A percentile compares a stretch with the other conserved stretches of the same genome.
Evolutionary conservation across 2,888 invertebrate genomes (phyloP).

Genomic region (Cremastobaeus sp.): DNA sequence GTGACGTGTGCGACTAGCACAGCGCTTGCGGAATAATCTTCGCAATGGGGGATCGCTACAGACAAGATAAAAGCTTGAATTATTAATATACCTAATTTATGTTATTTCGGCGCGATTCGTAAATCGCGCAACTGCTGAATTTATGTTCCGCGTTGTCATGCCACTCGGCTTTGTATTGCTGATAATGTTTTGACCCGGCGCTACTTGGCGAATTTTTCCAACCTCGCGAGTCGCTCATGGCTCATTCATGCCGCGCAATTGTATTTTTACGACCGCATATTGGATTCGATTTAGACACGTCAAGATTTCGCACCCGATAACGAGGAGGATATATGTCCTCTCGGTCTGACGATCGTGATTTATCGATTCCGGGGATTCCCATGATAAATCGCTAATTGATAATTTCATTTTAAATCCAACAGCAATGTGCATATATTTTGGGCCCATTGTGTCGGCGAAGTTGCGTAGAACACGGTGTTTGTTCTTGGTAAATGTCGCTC

Average conservation of each 20-base stretch:
- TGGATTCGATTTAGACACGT: background rate
- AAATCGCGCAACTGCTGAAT: slow-evolving; percentile 33
- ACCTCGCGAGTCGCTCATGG: slow-evolving; percentile 21
- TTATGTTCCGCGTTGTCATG: slow-evolving; percentile 25
- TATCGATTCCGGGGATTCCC: no score
- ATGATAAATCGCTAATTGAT: no score
- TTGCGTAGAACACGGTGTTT: no score
- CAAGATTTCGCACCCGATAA: background rate
- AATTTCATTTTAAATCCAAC: no score
- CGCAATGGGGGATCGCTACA: slow-evolving; percentile 62
- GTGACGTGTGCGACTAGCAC: slow-evolving; percentile 33
- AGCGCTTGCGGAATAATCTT: slow-evolving; percentile 65
- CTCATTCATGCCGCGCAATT: slow-evolving; percentile 8
- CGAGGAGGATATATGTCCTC: background rate
- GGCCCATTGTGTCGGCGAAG: no score
- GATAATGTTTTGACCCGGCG: slow-evolving; percentile 26
- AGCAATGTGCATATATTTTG: no score
- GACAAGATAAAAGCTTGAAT: slow-evolving; percentile 71
- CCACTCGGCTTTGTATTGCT: slow-evolving; percentile 11
- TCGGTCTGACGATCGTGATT: no score
- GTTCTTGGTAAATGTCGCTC: no score
- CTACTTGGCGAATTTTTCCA: background rate
- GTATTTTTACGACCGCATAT: slow-evolving; percentile 14
- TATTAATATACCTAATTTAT: slow-evolving; percentile 70
- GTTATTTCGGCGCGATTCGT: slow-evolving; percentile 60